Conservation (phyloP, 2,888 invertebrate genomes). For the Octodonta nipae region DNA sequence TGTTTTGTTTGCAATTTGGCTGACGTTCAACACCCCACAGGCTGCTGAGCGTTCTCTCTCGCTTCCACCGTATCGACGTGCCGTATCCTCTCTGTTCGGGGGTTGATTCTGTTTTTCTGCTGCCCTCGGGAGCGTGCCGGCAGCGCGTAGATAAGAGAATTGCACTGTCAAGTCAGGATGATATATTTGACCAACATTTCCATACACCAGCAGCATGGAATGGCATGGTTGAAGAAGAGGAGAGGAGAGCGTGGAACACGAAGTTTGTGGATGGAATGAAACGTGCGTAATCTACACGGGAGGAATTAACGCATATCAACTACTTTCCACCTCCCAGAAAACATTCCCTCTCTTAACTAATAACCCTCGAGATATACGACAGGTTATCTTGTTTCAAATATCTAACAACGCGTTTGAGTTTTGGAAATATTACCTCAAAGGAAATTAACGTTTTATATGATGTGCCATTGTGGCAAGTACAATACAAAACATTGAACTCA, state of each 20-base stretch:
- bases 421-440: conserved; percentile 1
- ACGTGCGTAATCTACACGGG: conserved; percentile 47
- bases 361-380: no score
- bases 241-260: conserved; percentile 15
- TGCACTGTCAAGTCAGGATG: conserved; percentile 80
- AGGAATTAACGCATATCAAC: conserved; percentile 51
- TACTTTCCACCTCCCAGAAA: no score
- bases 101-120: conserved; percentile 37
- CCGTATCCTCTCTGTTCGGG: conserved; percentile 14
- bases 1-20: conserved; percentile 37
- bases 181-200: conserved; percentile 84
- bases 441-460: no score
- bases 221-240: not conserved
- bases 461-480: no score
- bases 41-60: conserved; percentile 6
- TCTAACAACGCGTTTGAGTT: conserved; percentile 19
- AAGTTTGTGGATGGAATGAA: conserved; percentile 38
- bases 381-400: conserved; percentile 10
- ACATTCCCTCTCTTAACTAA: no score
- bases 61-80: conserved; percentile 18
- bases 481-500: no score
- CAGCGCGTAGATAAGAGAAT: conserved; percentile 68
- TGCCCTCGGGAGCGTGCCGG: conserved; percentile 41
- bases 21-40: conserved; percentile 18
- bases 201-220: conserved; percentile 40